Conservation (phyloP, 2,797 vertebrate species). For the Enteromius argenteus region DNA sequence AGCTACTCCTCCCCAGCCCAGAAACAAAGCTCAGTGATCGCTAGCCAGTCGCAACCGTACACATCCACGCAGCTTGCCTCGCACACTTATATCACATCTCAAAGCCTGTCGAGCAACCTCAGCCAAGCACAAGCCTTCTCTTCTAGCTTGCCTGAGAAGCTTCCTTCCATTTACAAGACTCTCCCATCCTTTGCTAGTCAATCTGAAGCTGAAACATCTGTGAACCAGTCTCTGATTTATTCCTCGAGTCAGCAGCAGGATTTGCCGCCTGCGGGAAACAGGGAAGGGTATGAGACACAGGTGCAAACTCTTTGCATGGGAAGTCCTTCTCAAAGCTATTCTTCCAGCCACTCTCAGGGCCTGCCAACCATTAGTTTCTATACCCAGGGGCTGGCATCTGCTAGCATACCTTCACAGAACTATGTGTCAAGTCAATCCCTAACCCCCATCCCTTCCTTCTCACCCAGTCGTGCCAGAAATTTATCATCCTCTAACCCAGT, state of each 20-base stretch:
- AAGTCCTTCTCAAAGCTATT: conserved; percentile 88
- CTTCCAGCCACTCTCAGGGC: conserved; percentile 91
- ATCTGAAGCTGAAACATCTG: conserved; percentile 84
- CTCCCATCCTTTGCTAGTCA: conserved; percentile 87
- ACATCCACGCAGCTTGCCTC: conserved; percentile 90
- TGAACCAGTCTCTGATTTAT: conserved; percentile 87
- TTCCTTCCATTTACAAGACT: conserved; percentile 91
- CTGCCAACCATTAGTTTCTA: conserved; percentile 89
- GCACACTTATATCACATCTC: conserved; percentile 87
- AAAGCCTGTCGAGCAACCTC: conserved; percentile 81
- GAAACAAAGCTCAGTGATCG: conserved; percentile 92
- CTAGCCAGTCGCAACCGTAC: conserved; percentile 90
- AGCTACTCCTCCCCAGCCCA: conserved; percentile 88
- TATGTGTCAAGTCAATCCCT: conserved; percentile 89
- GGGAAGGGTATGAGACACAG: conserved; percentile 86
- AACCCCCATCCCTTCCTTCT: conserved; percentile 85
- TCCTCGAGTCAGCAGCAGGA: conserved; percentile 86
- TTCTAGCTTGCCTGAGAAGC: conserved; percentile 86
- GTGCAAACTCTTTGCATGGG: conserved; percentile 88
- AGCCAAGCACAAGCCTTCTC: conserved; percentile 89
- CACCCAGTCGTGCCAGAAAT: conserved; percentile 83
- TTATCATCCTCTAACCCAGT: conserved; percentile 83
- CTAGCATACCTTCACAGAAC: conserved; percentile 86
- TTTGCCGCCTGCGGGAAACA: conserved; percentile 83
- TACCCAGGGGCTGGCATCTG: conserved; percentile 86